Evolutionary conservation across 2,113 vertebrate genomes (phyloP), one percentile per base, ranked within the genome.

Genomic region (Oceanites oceanicus): DNA sequence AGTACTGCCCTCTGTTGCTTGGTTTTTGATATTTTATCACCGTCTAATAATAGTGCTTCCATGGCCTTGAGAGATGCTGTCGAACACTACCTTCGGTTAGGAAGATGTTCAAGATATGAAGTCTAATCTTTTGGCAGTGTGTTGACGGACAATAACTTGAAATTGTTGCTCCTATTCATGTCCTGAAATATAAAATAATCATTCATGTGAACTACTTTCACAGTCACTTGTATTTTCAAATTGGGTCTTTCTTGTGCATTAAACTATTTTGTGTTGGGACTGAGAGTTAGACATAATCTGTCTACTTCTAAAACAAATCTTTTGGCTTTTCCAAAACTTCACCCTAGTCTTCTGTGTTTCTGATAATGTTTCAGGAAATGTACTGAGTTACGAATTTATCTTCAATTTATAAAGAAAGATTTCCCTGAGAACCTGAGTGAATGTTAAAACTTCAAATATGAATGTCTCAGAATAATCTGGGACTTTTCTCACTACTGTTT

Each of bases 101-200:
- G 53, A 65, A 8, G 34, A 13, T 70, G 15, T 19, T 80, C 3
- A 63, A 58, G 70, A 71, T 34, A 26, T 0, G 6, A 74, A 36
- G 32, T 50, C 36, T 38, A 23, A 70, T 65, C 34, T 73, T 83
- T 26, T 65, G 45, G 7, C 9, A 76, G 3, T 9, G 13, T 58
- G 23, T n/a, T 75, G 47, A 56, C 63, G 72, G 44, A 29, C 67
- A 75, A 0, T 26, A 70, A 36, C 16, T 66, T 56, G 42, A 29
- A 25, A 7, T 0, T 63, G 13, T 10, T 74, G 3, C 32, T 84
- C 25, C 40, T 67, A 61, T 32, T 70, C 2, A 3, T 2, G 0
- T 66, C 21, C 22, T 2, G 5, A 38, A 38, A 38, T 38, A 38
- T 38, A 38, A 38, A 38, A 38, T 38, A 38, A 38, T 38, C 38